These are phyloP conservation scores for Anoplophora glabripennis DNA, from an alignment of 1,140 invertebrate species.

Conservation along the genomic window DNA sequence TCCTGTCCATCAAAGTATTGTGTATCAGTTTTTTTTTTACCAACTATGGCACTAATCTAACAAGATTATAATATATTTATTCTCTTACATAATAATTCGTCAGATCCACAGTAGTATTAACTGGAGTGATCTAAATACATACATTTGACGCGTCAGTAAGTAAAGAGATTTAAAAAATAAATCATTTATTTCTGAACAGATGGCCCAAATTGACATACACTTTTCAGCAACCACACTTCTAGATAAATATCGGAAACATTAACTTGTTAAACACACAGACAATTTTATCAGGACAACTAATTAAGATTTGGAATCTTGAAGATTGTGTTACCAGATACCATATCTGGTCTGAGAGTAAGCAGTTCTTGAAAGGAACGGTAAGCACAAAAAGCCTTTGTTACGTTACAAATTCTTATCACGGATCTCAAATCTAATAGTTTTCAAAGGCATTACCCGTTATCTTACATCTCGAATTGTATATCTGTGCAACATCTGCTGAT, in stretches of 20 bases:
- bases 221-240: too few species aligned
- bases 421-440: slow-evolving; percentile 22
- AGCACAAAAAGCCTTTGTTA: slow-evolving; percentile 16
- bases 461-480: slow-evolving; percentile 29
- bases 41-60: too few species aligned
- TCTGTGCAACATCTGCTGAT: slow-evolving; percentile 40
- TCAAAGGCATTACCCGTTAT: slow-evolving; percentile 27
- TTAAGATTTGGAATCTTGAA: slow-evolving; percentile 33
- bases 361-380: slow-evolving; percentile 4
- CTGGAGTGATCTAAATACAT: too few species aligned
- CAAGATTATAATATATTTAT: too few species aligned
- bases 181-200: too few species aligned
- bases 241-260: slow-evolving; percentile 2
- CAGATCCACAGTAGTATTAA: too few species aligned
- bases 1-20: too few species aligned
- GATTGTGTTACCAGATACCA: slow-evolving; percentile 32
- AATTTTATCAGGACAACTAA: slow-evolving; percentile 29
- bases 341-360: slow-evolving; percentile 14
- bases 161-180: too few species aligned
- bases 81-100: too few species aligned
- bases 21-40: too few species aligned
- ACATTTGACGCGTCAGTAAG: too few species aligned
- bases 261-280: slow-evolving; percentile 16
- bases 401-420: slow-evolving; percentile 31
- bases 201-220: too few species aligned